phyloP scores from a whole-genome alignment of 2,113 vertebrate species.

The Astatoreochromis straeleni region DNA sequence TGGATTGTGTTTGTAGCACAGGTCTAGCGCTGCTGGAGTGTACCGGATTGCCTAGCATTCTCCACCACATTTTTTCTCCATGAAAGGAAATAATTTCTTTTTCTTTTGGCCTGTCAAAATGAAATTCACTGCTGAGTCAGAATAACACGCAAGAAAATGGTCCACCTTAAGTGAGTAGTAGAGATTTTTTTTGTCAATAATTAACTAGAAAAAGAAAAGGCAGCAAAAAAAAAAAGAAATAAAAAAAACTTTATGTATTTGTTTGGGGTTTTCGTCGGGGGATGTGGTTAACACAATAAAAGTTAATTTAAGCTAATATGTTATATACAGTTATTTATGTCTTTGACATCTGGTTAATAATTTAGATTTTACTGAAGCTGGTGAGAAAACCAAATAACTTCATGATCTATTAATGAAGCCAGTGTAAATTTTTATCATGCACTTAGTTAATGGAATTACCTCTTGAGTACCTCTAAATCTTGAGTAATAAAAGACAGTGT shows the following conservation, averaged over 20 bases:
- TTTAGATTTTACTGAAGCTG: not conserved
- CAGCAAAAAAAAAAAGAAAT: fast-evolving
- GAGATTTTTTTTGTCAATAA: not conserved
- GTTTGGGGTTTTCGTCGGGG: not conserved
- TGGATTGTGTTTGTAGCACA: not conserved
- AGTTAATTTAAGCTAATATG: not conserved
- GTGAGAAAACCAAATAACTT: not conserved
- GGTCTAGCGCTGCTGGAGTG: not conserved
- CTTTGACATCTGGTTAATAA: not conserved
- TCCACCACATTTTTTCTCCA: not conserved
- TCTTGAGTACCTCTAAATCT: not conserved
- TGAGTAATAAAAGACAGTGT: not conserved
- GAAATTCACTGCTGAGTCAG: not conserved
- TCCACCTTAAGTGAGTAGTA: not conserved
- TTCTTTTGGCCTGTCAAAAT: not conserved
- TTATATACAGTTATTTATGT: not conserved
- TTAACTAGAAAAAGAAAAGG: not conserved
- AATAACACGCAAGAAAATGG: not conserved
- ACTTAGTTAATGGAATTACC: not conserved
- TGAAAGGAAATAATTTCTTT: not conserved
- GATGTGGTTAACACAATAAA: not conserved
- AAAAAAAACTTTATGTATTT: not conserved
- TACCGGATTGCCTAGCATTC: not conserved
- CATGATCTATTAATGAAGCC: not conserved
- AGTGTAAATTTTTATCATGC: not conserved